Evolutionary conservation across 92 coral and sea anemone genomes (phyloP).

Genomic region (Meandrina meandrites): DNA sequence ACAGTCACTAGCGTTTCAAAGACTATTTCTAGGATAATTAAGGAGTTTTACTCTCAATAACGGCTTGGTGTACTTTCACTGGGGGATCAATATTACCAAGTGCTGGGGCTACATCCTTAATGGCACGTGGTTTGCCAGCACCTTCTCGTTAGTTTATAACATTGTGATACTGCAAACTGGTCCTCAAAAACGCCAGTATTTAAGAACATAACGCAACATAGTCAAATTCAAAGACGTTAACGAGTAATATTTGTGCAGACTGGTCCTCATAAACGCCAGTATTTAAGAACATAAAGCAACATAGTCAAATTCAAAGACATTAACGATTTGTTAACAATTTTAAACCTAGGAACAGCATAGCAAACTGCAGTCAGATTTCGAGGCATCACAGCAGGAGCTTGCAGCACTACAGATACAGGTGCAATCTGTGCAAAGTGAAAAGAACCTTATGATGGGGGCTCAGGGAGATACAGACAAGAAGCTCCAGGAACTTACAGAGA

Average conservation of each 20-base stretch:
- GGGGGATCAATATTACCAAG: no score
- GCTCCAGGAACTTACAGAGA: slow-evolving; percentile 57
- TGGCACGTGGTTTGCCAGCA: no score
- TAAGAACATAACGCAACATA: neutral
- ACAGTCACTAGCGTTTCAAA: no score
- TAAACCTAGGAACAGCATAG: neutral
- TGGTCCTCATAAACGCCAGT: no score
- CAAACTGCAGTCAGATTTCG: slow-evolving; percentile 61
- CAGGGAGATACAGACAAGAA: slow-evolving; percentile 74
- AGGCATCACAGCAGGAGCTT: slow-evolving; percentile 59
- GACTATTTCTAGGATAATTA: no score
- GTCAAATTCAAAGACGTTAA: neutral
- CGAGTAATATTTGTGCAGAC: no score
- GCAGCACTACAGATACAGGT: slow-evolving; percentile 59
- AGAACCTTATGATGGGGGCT: slow-evolving; percentile 55
- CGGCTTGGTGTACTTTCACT: no score
- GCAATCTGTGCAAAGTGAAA: slow-evolving; percentile 68
- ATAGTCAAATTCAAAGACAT: neutral
- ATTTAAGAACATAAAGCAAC: neutral
- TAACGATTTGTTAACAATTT: neutral
- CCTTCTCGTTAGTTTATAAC: no score
- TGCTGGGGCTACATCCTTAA: no score
- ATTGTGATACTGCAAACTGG: no score
- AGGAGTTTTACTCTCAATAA: no score
- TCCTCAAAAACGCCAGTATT: no score